Conservation (phyloP, 2,888 invertebrate species). For the Tinea trinotella region DNA sequence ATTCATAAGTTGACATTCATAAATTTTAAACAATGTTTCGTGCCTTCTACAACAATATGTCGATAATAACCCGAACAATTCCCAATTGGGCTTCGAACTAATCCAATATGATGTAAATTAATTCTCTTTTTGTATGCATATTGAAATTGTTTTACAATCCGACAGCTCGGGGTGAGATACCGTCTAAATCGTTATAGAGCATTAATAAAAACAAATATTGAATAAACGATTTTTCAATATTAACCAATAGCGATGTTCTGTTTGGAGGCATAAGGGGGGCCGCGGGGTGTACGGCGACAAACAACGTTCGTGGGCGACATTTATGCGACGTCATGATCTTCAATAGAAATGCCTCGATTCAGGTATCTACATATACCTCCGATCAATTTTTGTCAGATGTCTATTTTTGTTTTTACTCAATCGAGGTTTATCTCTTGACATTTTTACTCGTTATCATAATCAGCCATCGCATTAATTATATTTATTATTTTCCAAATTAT, state of each 20-base stretch:
- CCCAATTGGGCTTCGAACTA: constrained; percentile 11
- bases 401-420: constrained; percentile 39
- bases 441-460: not conserved
- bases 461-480: not conserved
- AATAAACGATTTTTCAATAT: constrained; percentile 45
- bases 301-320: constrained; percentile 59
- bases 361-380: constrained; percentile 38
- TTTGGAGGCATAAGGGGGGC: constrained; percentile 15
- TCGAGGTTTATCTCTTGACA: constrained; percentile 7
- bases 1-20: constrained; percentile 13
- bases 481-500: too few species aligned
- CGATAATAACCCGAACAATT: constrained; percentile 15
- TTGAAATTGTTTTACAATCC: constrained; percentile 9
- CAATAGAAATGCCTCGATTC: constrained; percentile 66
- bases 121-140: constrained; percentile 16
- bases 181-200: constrained; percentile 18
- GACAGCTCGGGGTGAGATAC: constrained; percentile 11
- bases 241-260: constrained; percentile 25
- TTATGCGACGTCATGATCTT: constrained; percentile 64
- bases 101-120: constrained; percentile 11
- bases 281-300: constrained; percentile 47
- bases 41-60: constrained; percentile 14
- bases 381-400: constrained; percentile 40
- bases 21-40: constrained; percentile 12
- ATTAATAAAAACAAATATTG: constrained; percentile 34